These are phyloP conservation scores for Blennius ocellaris DNA, from an alignment of 2,113 vertebrate species.

Conservation along the genomic window DNA sequence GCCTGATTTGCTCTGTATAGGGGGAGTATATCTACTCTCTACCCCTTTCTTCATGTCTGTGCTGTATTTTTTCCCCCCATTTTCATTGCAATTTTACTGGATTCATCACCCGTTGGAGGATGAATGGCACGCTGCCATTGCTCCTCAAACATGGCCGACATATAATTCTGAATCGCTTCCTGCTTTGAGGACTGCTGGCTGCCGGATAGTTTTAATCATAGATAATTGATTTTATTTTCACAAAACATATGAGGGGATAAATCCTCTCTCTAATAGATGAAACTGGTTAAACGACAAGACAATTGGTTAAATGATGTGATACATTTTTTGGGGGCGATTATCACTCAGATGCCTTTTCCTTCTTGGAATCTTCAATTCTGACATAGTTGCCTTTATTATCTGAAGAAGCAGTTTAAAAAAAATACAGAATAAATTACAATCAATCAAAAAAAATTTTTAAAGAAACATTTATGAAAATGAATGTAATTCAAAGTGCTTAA, in stretches of 20 bases:
- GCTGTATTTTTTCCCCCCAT: conserved; percentile 42
- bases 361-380: conserved; percentile 8
- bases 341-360: conserved; percentile 19
- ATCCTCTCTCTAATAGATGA: conserved; percentile 38
- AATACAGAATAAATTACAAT: conserved; percentile 14
- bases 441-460: too few relatives aligned
- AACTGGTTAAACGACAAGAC: conserved; percentile 35
- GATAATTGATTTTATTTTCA: conserved; percentile 72
- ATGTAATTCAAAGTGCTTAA: too few relatives aligned
- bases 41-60: conserved; percentile 13
- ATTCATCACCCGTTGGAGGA: conserved; percentile 52
- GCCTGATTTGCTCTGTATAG: not conserved
- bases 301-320: conserved; percentile 20
- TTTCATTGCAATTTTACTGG: conserved; percentile 53
- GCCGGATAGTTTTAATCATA: conserved; percentile 72
- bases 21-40: conserved; percentile 10
- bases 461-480: too few relatives aligned
- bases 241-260: conserved; percentile 53
- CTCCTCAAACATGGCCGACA: conserved; percentile 55
- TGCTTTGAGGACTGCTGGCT: conserved; percentile 53
- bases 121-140: conserved; percentile 60
- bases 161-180: conserved; percentile 66
- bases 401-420: conserved; percentile 20
- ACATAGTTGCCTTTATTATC: conserved; percentile 16
- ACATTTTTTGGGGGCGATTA: conserved; percentile 7